Conservation (phyloP, 1,140 invertebrate genomes). For the Pachypeltis micranthus region DNA sequence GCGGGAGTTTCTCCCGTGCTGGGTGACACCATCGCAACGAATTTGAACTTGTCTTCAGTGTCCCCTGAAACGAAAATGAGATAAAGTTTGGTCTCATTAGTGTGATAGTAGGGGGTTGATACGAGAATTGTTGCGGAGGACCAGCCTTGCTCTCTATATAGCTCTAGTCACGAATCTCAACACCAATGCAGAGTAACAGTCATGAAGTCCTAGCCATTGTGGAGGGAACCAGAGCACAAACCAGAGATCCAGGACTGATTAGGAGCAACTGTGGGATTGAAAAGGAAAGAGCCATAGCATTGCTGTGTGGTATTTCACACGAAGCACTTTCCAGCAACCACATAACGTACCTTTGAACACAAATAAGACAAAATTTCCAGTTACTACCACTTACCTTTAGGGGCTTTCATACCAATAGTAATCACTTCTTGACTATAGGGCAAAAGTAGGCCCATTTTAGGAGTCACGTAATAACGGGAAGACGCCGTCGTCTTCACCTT, state of each 20-base stretch:
- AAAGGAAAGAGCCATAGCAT: too few species aligned
- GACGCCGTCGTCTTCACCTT: conserved; percentile 8
- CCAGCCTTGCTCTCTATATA: too few species aligned
- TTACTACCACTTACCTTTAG: too few species aligned
- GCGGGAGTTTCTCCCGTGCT: not conserved
- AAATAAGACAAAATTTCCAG: too few species aligned
- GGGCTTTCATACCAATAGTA: conserved; percentile 2
- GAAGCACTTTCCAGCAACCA: too few species aligned
- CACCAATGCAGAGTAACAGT: not conserved
- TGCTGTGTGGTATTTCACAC: too few species aligned
- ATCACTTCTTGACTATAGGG: conserved; percentile 10
- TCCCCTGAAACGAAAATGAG: not conserved
- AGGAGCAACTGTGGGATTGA: too few species aligned
- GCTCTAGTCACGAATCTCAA: not conserved
- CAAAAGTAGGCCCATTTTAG: not conserved
- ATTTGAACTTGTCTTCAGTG: conserved; percentile 10
- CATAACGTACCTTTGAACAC: not conserved
- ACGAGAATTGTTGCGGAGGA: too few species aligned
- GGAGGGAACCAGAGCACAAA: not conserved
- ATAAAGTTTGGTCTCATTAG: too few species aligned
- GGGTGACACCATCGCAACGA: not conserved
- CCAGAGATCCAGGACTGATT: not conserved
- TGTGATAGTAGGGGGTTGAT: too few species aligned
- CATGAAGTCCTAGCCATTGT: not conserved
- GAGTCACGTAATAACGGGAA: conserved; percentile 1